Evolutionary conservation across 2,797 vertebrate genomes (phyloP).

Genomic region (Pristis pectinata): DNA sequence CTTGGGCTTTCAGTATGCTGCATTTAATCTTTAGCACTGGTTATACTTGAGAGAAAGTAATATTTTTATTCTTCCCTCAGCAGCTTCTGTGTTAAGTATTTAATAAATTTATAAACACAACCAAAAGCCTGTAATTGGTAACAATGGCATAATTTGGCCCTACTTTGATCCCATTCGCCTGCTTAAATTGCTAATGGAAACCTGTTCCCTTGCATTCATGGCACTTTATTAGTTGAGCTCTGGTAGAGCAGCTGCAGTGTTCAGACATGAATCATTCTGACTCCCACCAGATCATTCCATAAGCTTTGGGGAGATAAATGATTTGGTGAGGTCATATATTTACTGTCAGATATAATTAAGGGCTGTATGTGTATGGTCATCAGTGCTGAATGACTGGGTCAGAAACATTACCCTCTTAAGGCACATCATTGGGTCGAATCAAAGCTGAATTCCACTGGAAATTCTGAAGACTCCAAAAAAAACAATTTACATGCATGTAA

Average conservation of each 20-base stretch:
- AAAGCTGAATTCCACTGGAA: neutral
- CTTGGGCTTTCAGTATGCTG: neutral
- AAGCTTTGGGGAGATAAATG: conserved; percentile 50
- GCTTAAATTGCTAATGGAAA: conserved; percentile 47
- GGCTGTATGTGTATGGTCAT: conserved; percentile 50
- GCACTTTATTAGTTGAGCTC: conserved; percentile 61
- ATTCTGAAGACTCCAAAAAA: neutral
- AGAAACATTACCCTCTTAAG: conserved; percentile 48
- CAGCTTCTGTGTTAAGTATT: conserved; percentile 43
- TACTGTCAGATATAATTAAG: conserved; percentile 57
- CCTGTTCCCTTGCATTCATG: conserved; percentile 49
- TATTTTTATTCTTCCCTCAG: neutral
- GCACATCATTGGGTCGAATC: conserved; percentile 25
- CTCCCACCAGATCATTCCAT: conserved; percentile 52
- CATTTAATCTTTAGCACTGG: conserved; percentile 13
- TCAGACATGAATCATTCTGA: conserved; percentile 56
- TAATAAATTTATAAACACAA: conserved; percentile 49
- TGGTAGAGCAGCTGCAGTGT: conserved; percentile 57
- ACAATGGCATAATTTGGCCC: conserved; percentile 47
- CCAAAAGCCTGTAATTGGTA: conserved; percentile 50
- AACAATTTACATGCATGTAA: neutral
- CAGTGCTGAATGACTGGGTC: conserved; percentile 47
- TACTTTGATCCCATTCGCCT: conserved; percentile 47
- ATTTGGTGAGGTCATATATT: conserved; percentile 59
- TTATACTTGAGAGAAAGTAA: neutral